Evolutionary conservation across 2,888 invertebrate genomes (phyloP).

Genomic region (Meghimatium bilineatum): DNA sequence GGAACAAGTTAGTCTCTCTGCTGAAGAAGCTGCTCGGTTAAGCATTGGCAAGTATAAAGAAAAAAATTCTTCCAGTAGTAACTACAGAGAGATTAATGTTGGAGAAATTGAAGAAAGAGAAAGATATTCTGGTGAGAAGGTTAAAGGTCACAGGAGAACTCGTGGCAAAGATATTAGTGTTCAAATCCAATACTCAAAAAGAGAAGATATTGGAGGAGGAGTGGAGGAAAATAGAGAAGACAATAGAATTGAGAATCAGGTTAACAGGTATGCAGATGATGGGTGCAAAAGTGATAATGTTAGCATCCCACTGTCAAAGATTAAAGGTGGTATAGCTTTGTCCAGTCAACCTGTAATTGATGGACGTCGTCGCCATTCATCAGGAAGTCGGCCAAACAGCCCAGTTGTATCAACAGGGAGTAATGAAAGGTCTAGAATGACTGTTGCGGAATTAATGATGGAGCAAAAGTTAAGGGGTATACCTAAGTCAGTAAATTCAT

Average conservation of each 20-base stretch:
- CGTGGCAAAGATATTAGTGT: constrained; percentile 57
- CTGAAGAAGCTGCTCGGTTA: constrained; percentile 35
- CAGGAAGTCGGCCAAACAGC: constrained; percentile 69
- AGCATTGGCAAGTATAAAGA: constrained; percentile 49
- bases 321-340: not conserved
- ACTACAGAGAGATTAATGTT: not conserved
- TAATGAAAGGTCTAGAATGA: constrained; percentile 56
- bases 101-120: constrained; percentile 8
- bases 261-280: constrained; percentile 53
- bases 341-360: constrained; percentile 61
- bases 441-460: constrained; percentile 63
- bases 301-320: not conserved
- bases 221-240: constrained; percentile 22
- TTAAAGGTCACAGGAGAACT: constrained; percentile 55
- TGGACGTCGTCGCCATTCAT: constrained; percentile 64
- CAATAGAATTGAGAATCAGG: constrained; percentile 11
- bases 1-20: not conserved
- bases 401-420: constrained; percentile 59
- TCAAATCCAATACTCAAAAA: constrained; percentile 52
- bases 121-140: constrained; percentile 19
- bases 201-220: constrained; percentile 52
- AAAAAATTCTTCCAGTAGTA: not conserved
- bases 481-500: constrained; percentile 47
- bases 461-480: constrained; percentile 59
- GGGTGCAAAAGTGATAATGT: constrained; percentile 39